Conservation (phyloP, 1,140 invertebrate species). For the Lordiphosa collinella region DNA sequence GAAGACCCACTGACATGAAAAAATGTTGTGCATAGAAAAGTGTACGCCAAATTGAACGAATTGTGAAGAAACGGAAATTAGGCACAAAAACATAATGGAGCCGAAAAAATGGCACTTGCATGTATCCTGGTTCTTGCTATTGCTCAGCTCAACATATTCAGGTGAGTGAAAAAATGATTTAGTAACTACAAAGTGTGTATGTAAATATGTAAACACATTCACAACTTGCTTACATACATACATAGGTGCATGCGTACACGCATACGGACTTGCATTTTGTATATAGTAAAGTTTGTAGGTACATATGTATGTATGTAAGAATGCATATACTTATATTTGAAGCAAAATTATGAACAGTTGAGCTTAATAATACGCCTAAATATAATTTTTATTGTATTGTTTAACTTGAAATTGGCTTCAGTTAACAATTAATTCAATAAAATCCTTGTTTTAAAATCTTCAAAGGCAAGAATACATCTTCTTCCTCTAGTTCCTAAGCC, state of each 20-base stretch:
- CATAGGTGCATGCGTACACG: neutral
- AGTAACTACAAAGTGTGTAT: neutral
- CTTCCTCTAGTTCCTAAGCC: too few species aligned
- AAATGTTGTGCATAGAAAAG: conserved; percentile 21
- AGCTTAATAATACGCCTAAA: neutral
- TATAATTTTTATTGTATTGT: neutral
- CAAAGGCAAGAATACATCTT: too few species aligned
- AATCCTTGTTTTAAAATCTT: too few species aligned
- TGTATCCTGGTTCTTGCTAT: conserved; percentile 62
- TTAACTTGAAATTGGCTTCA: too few species aligned
- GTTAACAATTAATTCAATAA: too few species aligned
- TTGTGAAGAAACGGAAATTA: conserved; percentile 20
- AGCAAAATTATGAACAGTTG: neutral
- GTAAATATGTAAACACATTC: neutral
- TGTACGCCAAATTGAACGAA: conserved; percentile 18
- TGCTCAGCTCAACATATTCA: conserved; percentile 54
- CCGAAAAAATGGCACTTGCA: conserved; percentile 61
- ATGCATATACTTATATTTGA: neutral
- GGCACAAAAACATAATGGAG: conserved; percentile 46
- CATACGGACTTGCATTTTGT: neutral
- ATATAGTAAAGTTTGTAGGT: neutral
- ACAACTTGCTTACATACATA: neutral
- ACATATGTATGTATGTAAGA: neutral
- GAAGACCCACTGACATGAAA: conserved; percentile 15
- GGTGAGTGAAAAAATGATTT: conserved; percentile 31